Evolutionary conservation across 2,113 vertebrate genomes (phyloP).

Genomic region (Lates calcarifer): DNA sequence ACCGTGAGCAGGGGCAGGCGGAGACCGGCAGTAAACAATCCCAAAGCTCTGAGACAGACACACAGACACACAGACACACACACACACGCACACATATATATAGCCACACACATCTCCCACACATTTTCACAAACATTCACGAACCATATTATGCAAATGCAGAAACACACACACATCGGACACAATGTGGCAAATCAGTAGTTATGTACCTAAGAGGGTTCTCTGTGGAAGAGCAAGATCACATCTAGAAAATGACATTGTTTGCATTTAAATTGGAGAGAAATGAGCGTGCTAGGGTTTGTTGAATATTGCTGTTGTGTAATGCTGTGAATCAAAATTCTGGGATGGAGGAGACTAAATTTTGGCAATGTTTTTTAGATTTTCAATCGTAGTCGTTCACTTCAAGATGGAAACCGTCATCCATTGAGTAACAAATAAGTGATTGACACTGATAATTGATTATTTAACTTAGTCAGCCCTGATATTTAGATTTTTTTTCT

Average conservation of each 20-base stretch:
- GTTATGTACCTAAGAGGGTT: conserved; percentile 60
- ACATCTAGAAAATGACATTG: conserved; percentile 57
- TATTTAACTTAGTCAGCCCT: not conserved
- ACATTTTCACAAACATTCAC: conserved; percentile 63
- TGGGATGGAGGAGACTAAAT: conserved; percentile 10
- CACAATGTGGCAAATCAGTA: conserved; percentile 64
- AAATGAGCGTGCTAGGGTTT: conserved; percentile 47
- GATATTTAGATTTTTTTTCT: not conserved
- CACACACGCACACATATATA: conserved; percentile 47
- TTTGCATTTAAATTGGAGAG: conserved; percentile 74
- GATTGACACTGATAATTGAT: conserved; percentile 1
- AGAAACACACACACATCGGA: conserved; percentile 37
- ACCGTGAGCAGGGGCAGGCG: conserved; percentile 84
- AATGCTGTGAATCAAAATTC: conserved; percentile 37
- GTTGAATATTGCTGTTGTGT: conserved; percentile 38
- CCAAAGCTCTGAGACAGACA: conserved; percentile 71
- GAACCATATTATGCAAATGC: conserved; percentile 59
- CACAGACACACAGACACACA: conserved; percentile 29
- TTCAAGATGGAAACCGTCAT: not conserved
- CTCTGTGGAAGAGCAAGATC: conserved; percentile 57
- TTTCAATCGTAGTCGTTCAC: not conserved
- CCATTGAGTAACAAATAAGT: not conserved
- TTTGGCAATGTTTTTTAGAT: conserved; percentile 17
- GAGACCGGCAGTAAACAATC: conserved; percentile 83
- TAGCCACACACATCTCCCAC: conserved; percentile 47